Percentiles rank a stretch among this genome's conserved stretches.
Evolutionary conservation across 2,888 invertebrate genomes (phyloP).

Genomic region (Ophraella communa): DNA sequence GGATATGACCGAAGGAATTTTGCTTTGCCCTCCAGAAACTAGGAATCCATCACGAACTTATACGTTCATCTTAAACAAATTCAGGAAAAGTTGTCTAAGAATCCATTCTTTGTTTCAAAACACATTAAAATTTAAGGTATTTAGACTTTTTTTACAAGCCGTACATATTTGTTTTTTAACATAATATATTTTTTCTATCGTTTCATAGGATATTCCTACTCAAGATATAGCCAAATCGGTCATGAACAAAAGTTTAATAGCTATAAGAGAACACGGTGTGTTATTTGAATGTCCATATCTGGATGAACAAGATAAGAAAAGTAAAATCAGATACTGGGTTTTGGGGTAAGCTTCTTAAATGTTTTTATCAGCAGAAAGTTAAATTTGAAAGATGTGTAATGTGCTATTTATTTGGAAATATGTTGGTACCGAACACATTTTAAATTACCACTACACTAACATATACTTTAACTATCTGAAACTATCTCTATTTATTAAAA

Average conservation of each 20-base stretch:
- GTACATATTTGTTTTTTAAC: conserved; percentile 1
- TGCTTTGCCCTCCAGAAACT: conserved; percentile 67
- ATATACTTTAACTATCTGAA: too few species aligned
- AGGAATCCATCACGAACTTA: conserved; percentile 52
- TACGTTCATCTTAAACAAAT: conserved; percentile 69
- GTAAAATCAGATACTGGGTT: conserved; percentile 76
- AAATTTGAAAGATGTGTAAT: too few species aligned
- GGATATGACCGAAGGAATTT: conserved; percentile 73
- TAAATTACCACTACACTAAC: too few species aligned
- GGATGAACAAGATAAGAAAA: conserved; percentile 57
- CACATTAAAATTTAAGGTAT: conserved; percentile 67
- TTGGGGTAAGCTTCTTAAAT: conserved; percentile 68
- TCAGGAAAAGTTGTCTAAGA: conserved; percentile 72
- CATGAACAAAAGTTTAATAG: conserved; percentile 76
- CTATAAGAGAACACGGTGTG: conserved; percentile 85
- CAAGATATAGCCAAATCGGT: conserved; percentile 60
- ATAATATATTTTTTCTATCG: conserved; percentile 13
- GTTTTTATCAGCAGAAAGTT: neutral
- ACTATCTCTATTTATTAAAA: too few species aligned
- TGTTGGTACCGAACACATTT: too few species aligned
- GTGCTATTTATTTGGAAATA: too few species aligned
- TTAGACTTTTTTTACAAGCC: too few species aligned
- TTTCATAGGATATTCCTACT: conserved; percentile 57
- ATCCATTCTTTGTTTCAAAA: conserved; percentile 78
- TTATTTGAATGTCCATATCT: conserved; percentile 70